These are phyloP conservation scores for Sebastes steindachneri DNA, from an alignment of 2,797 vertebrate species.

Conservation along the genomic window DNA sequence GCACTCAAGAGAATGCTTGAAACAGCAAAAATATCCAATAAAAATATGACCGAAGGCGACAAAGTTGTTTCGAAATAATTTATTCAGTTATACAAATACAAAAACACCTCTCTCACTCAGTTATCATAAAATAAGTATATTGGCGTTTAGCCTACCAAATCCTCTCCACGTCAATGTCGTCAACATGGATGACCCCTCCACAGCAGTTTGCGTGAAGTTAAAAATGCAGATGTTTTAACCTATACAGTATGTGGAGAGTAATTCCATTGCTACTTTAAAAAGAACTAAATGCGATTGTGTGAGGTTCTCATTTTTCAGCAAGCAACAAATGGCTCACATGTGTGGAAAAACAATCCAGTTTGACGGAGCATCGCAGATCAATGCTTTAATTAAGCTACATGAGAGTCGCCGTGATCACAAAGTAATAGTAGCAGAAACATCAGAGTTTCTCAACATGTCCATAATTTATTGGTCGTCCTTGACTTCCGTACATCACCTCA, in stretches of 20 bases:
- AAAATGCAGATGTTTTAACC: slow-evolving; percentile 15
- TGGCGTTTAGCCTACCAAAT: slow-evolving; percentile 24
- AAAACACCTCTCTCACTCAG: slow-evolving; percentile 70
- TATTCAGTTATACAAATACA: slow-evolving; percentile 82
- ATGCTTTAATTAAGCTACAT: background rate
- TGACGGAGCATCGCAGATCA: slow-evolving; percentile 8
- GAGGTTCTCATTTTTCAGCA: slow-evolving; percentile 42
- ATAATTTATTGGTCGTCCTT: background rate
- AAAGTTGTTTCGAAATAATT: slow-evolving; percentile 77
- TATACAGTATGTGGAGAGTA: slow-evolving; percentile 39
- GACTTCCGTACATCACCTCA: background rate
- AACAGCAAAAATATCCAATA: background rate
- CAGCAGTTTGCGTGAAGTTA: slow-evolving; percentile 33
- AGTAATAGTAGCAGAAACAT: slow-evolving; percentile 17
- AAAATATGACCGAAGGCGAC: background rate
- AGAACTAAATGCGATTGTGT: slow-evolving; percentile 35
- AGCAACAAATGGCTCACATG: slow-evolving; percentile 36
- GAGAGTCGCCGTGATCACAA: slow-evolving; percentile 15
- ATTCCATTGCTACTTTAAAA: slow-evolving; percentile 55
- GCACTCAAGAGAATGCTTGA: background rate
- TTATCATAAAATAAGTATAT: slow-evolving; percentile 76
- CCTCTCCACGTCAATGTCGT: slow-evolving; percentile 1
- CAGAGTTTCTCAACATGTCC: background rate
- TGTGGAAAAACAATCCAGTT: slow-evolving; percentile 45
- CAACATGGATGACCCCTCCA: slow-evolving; percentile 12